phyloP scores from a whole-genome alignment of 2,113 vertebrate genomes.

The Nycticryphes semicollaris region DNA sequence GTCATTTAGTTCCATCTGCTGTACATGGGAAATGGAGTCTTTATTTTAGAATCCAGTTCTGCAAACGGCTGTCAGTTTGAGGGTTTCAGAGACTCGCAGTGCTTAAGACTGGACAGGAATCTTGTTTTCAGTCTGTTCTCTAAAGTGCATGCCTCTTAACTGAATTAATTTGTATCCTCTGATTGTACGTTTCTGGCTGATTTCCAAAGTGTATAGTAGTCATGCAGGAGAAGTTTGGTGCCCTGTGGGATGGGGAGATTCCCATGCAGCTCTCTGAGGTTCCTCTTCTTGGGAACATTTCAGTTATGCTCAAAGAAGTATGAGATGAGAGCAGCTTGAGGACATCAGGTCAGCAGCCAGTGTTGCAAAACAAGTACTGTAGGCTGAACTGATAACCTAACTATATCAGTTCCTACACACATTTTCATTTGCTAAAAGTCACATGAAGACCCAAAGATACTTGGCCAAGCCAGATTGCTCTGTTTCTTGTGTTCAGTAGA shows the following conservation, averaged over 20 bases:
- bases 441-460: not conserved
- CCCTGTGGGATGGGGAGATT: not conserved
- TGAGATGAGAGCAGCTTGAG: not conserved
- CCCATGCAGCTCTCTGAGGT: not conserved
- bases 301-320: not conserved
- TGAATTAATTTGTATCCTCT: not conserved
- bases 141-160: not conserved
- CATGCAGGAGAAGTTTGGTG: not conserved
- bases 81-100: not conserved
- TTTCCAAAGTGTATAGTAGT: not conserved
- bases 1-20: conserved; percentile 58
- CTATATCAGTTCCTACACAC: not conserved
- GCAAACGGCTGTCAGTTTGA: not conserved
- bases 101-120: not conserved
- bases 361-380: not conserved
- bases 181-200: not conserved
- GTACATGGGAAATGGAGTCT: not conserved
- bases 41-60: conserved; percentile 38
- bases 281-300: not conserved
- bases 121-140: not conserved
- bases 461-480: not conserved
- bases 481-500: conserved; percentile 1
- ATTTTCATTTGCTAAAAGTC: not conserved
- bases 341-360: not conserved
- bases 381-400: not conserved